Conservation (phyloP, 2,113 vertebrate genomes). For the Oncorhynchus tshawytscha region DNA sequence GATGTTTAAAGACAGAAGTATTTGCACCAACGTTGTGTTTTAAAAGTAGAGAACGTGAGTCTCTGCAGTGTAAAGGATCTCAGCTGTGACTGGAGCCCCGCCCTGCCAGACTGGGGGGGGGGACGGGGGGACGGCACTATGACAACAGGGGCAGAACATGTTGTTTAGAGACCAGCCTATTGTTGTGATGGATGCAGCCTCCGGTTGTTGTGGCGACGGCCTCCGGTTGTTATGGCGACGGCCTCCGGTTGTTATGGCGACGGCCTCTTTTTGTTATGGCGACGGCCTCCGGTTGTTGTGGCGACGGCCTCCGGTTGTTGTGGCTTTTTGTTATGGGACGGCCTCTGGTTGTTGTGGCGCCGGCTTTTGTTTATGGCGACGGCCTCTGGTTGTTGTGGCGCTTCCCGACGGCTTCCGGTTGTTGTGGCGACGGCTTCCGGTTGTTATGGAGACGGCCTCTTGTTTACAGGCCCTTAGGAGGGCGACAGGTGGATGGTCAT, state of each 20-base stretch:
- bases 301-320: no score
- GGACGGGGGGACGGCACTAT: conserved; percentile 86
- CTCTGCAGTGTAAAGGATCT: conserved; percentile 88
- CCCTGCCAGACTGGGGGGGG: conserved; percentile 38
- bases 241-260: conserved; percentile 18
- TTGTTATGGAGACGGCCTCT: conserved; percentile 73
- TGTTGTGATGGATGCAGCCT: no score
- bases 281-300: no score
- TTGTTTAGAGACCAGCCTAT: no score
- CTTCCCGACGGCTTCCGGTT: no score
- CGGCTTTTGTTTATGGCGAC: no score
- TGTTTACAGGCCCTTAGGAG: conserved; percentile 98
- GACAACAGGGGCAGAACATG: conserved; percentile 83
- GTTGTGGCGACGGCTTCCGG: no score
- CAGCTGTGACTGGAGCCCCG: conserved; percentile 91
- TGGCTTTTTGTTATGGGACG: no score
- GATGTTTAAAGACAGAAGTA: conserved; percentile 84
- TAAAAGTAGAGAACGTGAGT: conserved; percentile 93
- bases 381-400: no score
- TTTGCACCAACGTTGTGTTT: conserved; percentile 97
- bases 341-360: conserved; percentile 15
- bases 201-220: no score
- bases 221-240: no score
- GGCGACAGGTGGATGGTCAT: conserved; percentile 87
- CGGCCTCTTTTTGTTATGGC: no score